phyloP scores from a whole-genome alignment of 1,140 invertebrate genomes.

The Musca domestica region DNA sequence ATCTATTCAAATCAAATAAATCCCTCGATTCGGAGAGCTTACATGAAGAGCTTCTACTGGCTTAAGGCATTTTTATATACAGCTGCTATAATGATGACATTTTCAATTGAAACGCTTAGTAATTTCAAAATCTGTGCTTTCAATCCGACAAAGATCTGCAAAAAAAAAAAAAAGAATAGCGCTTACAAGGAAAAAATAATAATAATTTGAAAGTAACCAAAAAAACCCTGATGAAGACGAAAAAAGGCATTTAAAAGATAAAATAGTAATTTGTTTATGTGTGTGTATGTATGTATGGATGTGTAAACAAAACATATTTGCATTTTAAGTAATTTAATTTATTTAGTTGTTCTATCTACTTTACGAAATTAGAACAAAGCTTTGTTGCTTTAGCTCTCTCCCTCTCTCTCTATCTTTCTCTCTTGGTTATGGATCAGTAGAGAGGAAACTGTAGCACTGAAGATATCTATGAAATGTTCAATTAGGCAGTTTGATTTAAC shows the following conservation, averaged over 20 bases:
- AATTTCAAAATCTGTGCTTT: neutral
- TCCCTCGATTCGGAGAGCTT: slow-evolving; percentile 39
- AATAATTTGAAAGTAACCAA: neutral
- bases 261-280: too few relatives aligned
- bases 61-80: slow-evolving; percentile 25
- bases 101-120: neutral
- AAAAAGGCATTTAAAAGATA: neutral
- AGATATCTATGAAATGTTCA: too few relatives aligned
- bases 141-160: neutral
- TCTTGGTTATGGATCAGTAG: too few relatives aligned
- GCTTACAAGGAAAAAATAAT: neutral
- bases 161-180: neutral
- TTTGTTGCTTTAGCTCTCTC: too few relatives aligned
- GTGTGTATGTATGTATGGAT: too few relatives aligned
- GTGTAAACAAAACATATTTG: too few relatives aligned
- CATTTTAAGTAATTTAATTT: too few relatives aligned
- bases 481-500: too few relatives aligned
- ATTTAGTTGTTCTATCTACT: too few relatives aligned
- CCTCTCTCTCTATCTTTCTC: too few relatives aligned
- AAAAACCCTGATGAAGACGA: neutral
- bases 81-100: neutral
- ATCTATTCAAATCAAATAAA: slow-evolving; percentile 49
- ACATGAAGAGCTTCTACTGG: slow-evolving; percentile 44
- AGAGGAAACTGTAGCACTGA: too few relatives aligned
- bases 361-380: too few relatives aligned